Conservation (phyloP, 2,888 invertebrate genomes). For the Aproaerema taeniolella region DNA sequence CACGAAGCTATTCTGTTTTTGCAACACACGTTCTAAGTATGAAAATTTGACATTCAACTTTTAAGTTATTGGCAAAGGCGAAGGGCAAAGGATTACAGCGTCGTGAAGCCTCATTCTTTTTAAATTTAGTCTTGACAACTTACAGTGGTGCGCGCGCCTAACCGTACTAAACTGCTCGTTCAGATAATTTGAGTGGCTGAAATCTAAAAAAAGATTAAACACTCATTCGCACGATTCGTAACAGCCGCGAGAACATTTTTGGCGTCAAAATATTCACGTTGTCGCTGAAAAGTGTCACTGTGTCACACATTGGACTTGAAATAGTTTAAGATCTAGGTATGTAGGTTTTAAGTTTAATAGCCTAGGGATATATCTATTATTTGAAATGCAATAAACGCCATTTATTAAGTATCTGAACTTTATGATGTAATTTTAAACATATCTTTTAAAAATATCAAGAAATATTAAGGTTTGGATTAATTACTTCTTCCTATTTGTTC, state of each 20-base stretch:
- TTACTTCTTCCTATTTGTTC: too few species aligned
- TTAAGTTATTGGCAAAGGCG: too few species aligned
- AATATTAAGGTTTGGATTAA: too few species aligned
- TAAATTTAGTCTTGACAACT: conserved; percentile 33
- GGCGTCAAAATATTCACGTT: too few species aligned
- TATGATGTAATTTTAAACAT: too few species aligned
- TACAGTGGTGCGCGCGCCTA: conserved; percentile 70
- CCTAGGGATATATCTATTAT: too few species aligned
- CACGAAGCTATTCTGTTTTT: conserved; percentile 12
- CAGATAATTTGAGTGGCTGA: conserved; percentile 53
- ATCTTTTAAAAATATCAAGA: too few species aligned
- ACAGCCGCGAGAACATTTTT: conserved; percentile 27
- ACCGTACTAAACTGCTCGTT: conserved; percentile 56
- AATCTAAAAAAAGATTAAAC: conserved; percentile 67
- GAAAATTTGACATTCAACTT: conserved; percentile 5
- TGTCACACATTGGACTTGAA: conserved; percentile 13
- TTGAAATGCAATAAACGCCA: too few species aligned
- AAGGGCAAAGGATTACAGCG: not conserved
- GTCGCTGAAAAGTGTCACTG: conserved; percentile 6
- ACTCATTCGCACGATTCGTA: conserved; percentile 54
- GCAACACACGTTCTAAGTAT: conserved; percentile 22
- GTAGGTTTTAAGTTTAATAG: conserved; percentile 4
- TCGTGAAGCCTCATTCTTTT: conserved; percentile 3
- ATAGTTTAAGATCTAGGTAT: conserved; percentile 2
- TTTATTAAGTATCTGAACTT: too few species aligned